Evolutionary conservation across 2,888 invertebrate genomes (phyloP).

Genomic region (Periphyllus acericola): DNA sequence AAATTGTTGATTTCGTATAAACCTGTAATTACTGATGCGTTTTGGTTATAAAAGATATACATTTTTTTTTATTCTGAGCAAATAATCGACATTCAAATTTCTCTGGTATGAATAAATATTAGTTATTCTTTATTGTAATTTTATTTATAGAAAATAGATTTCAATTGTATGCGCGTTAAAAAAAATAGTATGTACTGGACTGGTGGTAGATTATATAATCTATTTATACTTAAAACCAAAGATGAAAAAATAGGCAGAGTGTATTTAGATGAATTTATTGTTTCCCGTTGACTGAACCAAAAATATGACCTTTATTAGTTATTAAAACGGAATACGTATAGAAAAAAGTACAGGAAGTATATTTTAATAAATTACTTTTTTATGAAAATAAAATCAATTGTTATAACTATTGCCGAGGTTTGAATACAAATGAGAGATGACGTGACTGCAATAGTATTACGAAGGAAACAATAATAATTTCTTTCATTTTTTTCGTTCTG

Average conservation of each 20-base stretch:
- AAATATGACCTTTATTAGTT: constrained; percentile 54
- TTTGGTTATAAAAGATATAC: background rate
- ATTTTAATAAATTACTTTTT: constrained; percentile 61
- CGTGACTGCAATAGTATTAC: constrained; percentile 58
- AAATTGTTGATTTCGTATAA: background rate
- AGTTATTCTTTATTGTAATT: background rate
- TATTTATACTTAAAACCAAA: background rate
- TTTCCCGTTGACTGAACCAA: constrained; percentile 46
- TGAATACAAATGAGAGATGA: constrained; percentile 60
- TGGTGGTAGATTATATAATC: background rate
- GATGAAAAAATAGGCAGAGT: constrained; percentile 7
- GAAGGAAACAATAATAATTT: constrained; percentile 53
- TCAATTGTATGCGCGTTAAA: background rate
- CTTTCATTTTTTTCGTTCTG: constrained; percentile 36
- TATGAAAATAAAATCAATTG: constrained; percentile 62
- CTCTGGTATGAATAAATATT: background rate
- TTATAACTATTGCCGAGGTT: constrained; percentile 59
- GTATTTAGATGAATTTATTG: constrained; percentile 58
- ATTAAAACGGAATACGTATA: constrained; percentile 53
- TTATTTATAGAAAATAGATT: background rate
- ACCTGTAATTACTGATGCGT: background rate
- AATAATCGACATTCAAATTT: background rate
- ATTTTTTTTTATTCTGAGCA: background rate
- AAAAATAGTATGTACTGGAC: background rate
- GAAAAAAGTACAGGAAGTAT: constrained; percentile 59